Evolutionary conservation across 2,797 vertebrate genomes (phyloP).

Genomic region (Spinus pinus): DNA sequence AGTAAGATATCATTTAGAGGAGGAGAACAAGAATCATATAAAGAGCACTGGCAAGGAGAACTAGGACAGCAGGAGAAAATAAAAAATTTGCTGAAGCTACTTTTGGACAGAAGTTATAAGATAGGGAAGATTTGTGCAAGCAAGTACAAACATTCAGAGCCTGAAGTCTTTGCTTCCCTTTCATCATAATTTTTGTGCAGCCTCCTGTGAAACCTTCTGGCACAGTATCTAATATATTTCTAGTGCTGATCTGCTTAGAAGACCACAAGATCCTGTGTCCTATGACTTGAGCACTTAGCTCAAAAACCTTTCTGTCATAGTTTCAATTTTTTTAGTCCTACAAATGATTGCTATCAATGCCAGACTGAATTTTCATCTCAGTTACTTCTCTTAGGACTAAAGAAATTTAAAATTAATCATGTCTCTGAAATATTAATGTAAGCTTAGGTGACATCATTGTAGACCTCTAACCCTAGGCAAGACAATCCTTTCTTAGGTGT

Average conservation of each 20-base stretch:
- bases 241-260: neutral
- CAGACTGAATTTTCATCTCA: neutral
- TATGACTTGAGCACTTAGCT: neutral
- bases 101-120: neutral
- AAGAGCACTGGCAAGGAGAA: neutral
- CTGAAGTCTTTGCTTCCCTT: neutral
- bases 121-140: neutral
- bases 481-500: neutral
- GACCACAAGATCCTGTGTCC: neutral
- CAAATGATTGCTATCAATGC: neutral
- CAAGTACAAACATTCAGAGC: neutral
- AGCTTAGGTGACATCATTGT: neutral
- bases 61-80: neutral
- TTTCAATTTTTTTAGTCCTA: neutral
- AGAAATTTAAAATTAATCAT: neutral
- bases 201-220: neutral
- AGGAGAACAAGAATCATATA: neutral
- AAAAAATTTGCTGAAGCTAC: neutral
- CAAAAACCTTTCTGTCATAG: neutral
- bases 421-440: neutral
- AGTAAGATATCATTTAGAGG: neutral
- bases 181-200: neutral
- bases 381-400: neutral
- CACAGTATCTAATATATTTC: neutral
- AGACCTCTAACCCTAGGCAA: neutral